Percentiles rank a stretch among this genome's conserved stretches.
Conservation (phyloP, 2,113 vertebrate genomes). For the Crotalus tigris region DNA sequence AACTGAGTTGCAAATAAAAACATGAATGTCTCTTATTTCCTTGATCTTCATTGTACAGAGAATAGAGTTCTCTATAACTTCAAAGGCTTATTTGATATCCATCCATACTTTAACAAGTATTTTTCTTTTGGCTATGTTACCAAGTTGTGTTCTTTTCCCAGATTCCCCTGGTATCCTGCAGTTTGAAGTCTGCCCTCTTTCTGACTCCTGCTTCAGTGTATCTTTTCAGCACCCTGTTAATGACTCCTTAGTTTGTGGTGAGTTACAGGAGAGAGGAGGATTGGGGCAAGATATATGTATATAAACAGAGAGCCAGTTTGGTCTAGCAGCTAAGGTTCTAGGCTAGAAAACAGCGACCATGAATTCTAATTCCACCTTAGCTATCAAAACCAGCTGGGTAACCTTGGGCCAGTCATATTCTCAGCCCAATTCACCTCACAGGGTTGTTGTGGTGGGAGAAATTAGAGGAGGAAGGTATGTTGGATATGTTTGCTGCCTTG, state of each 20-base stretch:
- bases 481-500: background rate
- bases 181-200: conserved; percentile 96
- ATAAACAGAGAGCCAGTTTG: background rate
- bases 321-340: background rate
- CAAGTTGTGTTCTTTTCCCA: conserved; percentile 53
- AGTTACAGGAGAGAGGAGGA: conserved; percentile 57
- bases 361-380: background rate
- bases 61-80: background rate
- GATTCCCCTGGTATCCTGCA: conserved; percentile 91
- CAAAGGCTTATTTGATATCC: background rate
- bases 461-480: background rate
- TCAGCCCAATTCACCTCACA: background rate
- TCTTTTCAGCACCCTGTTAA: conserved; percentile 98
- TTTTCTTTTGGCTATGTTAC: background rate
- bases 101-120: background rate
- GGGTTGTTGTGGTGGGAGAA: background rate
- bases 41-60: background rate
- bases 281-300: background rate
- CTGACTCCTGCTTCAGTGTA: conserved; percentile 92
- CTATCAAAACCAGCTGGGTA: background rate
- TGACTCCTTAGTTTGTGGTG: conserved; percentile 96
- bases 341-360: background rate
- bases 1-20: background rate
- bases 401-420: background rate
- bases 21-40: background rate